These are phyloP conservation scores for Tachypleus tridentatus DNA, from an alignment of 1,140 invertebrate genomes.

Conservation along the genomic window DNA sequence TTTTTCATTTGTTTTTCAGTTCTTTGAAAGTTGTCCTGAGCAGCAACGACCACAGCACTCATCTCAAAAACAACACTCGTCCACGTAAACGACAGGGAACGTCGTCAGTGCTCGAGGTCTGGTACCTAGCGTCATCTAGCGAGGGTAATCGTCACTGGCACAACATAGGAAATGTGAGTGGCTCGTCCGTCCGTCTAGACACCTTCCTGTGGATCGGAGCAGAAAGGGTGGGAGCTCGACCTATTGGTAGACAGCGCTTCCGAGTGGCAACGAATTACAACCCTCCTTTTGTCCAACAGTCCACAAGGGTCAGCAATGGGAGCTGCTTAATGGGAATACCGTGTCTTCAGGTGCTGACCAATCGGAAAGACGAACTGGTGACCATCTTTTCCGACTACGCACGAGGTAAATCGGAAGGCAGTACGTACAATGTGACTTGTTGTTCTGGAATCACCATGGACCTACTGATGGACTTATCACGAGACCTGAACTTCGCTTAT, in stretches of 20 bases:
- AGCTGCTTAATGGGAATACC: slow-evolving; percentile 45
- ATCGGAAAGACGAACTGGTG: slow-evolving; percentile 27
- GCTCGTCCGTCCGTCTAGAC: slow-evolving; percentile 57
- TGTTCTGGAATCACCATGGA: slow-evolving; percentile 85
- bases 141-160: slow-evolving; percentile 42
- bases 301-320: slow-evolving; percentile 34
- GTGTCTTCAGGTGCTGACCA: slow-evolving; percentile 48
- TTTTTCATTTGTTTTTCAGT: no score
- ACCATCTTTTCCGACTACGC: slow-evolving; percentile 28
- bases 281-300: slow-evolving; percentile 73
- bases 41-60: no score
- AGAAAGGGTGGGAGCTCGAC: slow-evolving; percentile 33
- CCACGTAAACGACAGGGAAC: no score
- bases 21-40: no score
- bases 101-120: no score
- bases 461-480: slow-evolving; percentile 65
- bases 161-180: slow-evolving; percentile 58
- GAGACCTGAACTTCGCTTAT: slow-evolving; percentile 76
- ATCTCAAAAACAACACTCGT: no score
- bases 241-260: slow-evolving; percentile 53
- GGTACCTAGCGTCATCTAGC: no score
- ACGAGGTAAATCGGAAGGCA: slow-evolving; percentile 13
- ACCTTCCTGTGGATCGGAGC: slow-evolving; percentile 80
- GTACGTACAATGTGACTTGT: slow-evolving; percentile 49
- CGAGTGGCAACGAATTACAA: slow-evolving; percentile 74